phyloP scores from a whole-genome alignment of 2,888 invertebrate species.

The Abscondita cerata region DNA sequence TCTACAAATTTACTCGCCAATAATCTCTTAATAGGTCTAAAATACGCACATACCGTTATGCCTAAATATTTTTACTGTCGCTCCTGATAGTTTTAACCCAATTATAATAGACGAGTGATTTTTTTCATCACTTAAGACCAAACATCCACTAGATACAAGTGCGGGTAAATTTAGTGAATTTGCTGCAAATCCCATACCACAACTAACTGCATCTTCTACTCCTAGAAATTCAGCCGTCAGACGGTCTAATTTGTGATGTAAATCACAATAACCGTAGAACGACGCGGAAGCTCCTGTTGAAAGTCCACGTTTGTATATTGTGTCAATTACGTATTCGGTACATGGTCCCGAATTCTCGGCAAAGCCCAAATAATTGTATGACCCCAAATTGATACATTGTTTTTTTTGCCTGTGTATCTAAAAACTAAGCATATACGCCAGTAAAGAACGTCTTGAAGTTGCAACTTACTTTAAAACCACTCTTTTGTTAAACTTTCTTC shows the following conservation, averaged over 20 bases:
- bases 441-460: constrained; percentile 5
- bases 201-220: constrained; percentile 91
- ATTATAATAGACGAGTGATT: neutral
- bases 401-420: constrained; percentile 84
- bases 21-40: neutral
- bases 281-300: constrained; percentile 77
- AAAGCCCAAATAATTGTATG: constrained; percentile 98
- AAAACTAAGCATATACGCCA: constrained; percentile 32
- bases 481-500: constrained; percentile 87
- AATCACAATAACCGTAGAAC: constrained; percentile 78
- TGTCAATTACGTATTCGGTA: constrained; percentile 74
- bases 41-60: neutral
- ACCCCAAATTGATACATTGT: constrained; percentile 92
- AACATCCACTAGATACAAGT: constrained; percentile 80
- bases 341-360: constrained; percentile 82
- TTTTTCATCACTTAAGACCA: constrained; percentile 74
- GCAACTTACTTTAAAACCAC: constrained; percentile 84
- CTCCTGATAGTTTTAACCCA: neutral
- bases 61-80: neutral
- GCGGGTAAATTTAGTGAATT: constrained; percentile 93
- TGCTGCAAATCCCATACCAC: constrained; percentile 99
- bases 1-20: constrained; percentile 62
- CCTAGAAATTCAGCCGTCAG: constrained; percentile 89
- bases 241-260: constrained; percentile 83
- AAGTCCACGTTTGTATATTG: constrained; percentile 76